Conservation (phyloP, 1,140 invertebrate genomes). For the Colletes gigas region DNA sequence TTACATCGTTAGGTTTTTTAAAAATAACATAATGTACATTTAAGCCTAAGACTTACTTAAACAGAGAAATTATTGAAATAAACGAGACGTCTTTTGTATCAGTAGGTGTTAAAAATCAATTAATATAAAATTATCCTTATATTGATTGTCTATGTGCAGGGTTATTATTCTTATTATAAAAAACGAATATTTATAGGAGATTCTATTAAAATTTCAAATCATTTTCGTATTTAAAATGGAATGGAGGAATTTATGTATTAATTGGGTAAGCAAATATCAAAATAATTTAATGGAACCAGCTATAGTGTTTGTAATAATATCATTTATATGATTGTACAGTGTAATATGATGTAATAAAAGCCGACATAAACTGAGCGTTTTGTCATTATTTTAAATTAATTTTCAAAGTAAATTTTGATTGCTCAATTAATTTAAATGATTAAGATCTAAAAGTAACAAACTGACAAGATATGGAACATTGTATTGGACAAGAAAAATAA, state of each 20-base stretch:
- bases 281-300: background rate
- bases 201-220: background rate
- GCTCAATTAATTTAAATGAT: no score
- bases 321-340: constrained; percentile 26
- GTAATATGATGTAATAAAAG: constrained; percentile 20
- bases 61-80: background rate
- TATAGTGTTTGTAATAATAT: constrained; percentile 6
- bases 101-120: background rate
- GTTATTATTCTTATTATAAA: constrained; percentile 15
- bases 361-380: background rate
- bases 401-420: background rate
- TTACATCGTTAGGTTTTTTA: constrained; percentile 14
- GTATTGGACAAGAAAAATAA: no score
- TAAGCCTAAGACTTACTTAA: background rate
- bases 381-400: background rate
- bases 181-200: background rate
- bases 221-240: background rate
- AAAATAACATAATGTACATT: constrained; percentile 22
- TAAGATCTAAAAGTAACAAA: no score
- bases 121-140: background rate
- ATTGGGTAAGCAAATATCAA: constrained; percentile 5
- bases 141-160: background rate
- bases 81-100: background rate
- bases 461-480: no score
- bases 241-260: background rate